These are phyloP conservation scores for Scolopax bukidnonensis DNA, from an alignment of 2,797 vertebrate species.

Conservation along the genomic window DNA sequence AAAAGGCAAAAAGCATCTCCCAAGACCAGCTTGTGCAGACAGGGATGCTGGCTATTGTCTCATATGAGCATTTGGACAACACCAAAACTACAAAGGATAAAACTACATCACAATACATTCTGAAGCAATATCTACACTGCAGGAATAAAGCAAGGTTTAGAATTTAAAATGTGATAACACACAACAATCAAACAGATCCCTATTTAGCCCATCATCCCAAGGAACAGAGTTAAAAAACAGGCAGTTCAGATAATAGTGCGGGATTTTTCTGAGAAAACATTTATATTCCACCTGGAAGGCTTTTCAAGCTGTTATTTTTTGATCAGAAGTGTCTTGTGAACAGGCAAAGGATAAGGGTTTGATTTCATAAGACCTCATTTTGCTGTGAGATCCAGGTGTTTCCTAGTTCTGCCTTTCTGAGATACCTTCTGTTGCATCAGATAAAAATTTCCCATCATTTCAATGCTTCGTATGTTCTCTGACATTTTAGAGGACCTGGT, in stretches of 20 bases:
- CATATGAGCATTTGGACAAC: rapidly evolving
- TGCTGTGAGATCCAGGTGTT: neutral
- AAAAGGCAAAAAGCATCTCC: neutral
- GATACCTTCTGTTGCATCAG: neutral
- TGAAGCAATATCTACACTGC: neutral
- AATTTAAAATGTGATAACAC: neutral
- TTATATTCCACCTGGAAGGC: neutral
- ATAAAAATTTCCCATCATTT: neutral
- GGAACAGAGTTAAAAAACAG: neutral
- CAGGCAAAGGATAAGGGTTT: neutral
- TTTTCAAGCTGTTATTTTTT: neutral
- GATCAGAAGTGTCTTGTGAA: neutral
- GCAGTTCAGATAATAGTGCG: neutral
- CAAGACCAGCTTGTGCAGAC: neutral
- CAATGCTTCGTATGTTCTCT: rapidly evolving
- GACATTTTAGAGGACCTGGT: neutral
- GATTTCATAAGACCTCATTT: neutral
- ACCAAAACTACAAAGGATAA: neutral
- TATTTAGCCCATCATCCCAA: neutral
- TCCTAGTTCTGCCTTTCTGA: neutral
- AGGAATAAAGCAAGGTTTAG: neutral
- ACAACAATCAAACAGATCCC: neutral
- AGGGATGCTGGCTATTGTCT: neutral
- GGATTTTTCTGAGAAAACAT: neutral
- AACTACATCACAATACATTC: neutral